Conservation (phyloP, 2,888 invertebrate genomes). For the Onthophagus sagittarius region DNA sequence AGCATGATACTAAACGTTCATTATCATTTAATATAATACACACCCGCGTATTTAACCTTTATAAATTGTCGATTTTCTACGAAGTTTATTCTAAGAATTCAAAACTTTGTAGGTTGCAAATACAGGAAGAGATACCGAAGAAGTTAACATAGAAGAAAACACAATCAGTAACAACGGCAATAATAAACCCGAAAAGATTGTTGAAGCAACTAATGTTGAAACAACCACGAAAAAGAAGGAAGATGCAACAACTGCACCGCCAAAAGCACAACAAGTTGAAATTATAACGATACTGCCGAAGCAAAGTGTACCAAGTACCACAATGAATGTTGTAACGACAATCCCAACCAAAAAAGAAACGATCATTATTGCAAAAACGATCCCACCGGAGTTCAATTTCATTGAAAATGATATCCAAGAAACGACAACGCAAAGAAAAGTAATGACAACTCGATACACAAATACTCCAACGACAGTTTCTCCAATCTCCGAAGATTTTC, state of each 20-base stretch:
- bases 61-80: not conserved
- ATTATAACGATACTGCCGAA: not conserved
- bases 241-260: not conserved
- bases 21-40: constrained; percentile 4
- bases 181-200: constrained; percentile 20
- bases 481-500: constrained; percentile 13
- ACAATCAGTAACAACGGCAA: constrained; percentile 23
- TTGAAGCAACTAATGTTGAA: constrained; percentile 20
- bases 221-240: not conserved
- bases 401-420: not conserved
- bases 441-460: constrained; percentile 7
- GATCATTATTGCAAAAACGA: not conserved
- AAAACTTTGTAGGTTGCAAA: constrained; percentile 11
- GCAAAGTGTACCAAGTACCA: constrained; percentile 31
- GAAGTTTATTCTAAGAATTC: not conserved
- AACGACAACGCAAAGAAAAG: not conserved
- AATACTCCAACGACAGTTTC: constrained; percentile 17
- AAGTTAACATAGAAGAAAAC: constrained; percentile 23
- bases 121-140: constrained; percentile 14
- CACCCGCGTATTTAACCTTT: not conserved
- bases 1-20: not conserved
- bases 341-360: not conserved
- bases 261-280: not conserved
- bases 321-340: constrained; percentile 32
- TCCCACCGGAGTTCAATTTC: constrained; percentile 13